Evolutionary conservation across 2,888 invertebrate genomes (phyloP).

Genomic region (Leptogaster cylindrica): DNA sequence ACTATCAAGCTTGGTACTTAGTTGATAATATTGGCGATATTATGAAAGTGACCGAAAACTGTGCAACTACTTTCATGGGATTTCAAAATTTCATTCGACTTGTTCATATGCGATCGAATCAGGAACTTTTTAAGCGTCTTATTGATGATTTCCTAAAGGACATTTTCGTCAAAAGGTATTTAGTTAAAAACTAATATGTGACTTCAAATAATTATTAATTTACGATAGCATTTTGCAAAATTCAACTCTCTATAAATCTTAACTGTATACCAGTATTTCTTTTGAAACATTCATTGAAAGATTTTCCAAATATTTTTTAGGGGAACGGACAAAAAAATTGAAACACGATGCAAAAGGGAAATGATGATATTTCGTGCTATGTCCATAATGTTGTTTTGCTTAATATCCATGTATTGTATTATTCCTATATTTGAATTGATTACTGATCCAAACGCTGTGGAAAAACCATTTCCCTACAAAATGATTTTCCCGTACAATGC

Average conservation of each 20-base stretch:
- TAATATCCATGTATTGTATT: slow-evolving; percentile 59
- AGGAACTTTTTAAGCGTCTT: slow-evolving; percentile 52
- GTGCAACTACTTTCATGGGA: slow-evolving; percentile 61
- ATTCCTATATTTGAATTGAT: slow-evolving; percentile 56
- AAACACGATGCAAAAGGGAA: slow-evolving; percentile 52
- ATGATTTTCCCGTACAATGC: slow-evolving; percentile 60
- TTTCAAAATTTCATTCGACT: slow-evolving; percentile 57
- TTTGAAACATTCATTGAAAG: too few species aligned
- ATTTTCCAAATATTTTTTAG: too few species aligned
- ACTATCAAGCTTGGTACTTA: slow-evolving; percentile 56
- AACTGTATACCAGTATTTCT: too few species aligned
- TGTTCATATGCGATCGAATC: slow-evolving; percentile 57
- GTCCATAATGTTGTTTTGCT: slow-evolving; percentile 55
- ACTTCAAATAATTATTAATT: too few species aligned
- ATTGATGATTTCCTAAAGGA: slow-evolving; percentile 54
- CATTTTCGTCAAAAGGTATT: slow-evolving; percentile 59
- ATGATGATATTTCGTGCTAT: slow-evolving; percentile 57
- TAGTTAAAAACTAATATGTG: too few species aligned
- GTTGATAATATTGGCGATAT: slow-evolving; percentile 56
- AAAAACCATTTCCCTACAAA: slow-evolving; percentile 61
- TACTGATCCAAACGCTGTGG: slow-evolving; percentile 35
- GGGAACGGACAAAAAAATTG: slow-evolving; percentile 50
- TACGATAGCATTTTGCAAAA: too few species aligned
- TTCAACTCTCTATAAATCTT: too few species aligned
- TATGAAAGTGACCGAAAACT: slow-evolving; percentile 58